These are phyloP conservation scores for Eupeodes corollae DNA, from an alignment of 1,140 invertebrate genomes.

Conservation along the genomic window DNA sequence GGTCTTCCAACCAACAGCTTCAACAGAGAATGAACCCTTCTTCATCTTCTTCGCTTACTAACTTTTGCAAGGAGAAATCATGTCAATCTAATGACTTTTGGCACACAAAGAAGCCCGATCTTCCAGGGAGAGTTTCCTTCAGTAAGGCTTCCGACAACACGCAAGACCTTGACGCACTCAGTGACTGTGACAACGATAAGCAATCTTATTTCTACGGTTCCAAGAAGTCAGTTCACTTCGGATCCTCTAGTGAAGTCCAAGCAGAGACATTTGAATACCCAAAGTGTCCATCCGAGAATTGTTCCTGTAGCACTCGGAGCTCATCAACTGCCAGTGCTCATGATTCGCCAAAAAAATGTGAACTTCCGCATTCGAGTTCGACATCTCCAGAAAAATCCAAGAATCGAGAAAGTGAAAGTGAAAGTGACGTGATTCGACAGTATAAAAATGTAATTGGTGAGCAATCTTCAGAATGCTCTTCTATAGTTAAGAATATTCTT, in stretches of 20 bases:
- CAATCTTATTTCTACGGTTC: conserved; percentile 5
- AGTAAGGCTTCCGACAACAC: conserved; percentile 17
- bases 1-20: no score
- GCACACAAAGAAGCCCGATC: conserved; percentile 23
- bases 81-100: no score
- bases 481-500: conserved; percentile 8
- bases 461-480: conserved; percentile 6
- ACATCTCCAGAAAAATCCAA: no score
- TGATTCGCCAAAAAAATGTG: conserved; percentile 6
- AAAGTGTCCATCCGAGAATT: conserved; percentile 32
- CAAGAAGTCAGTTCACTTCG: conserved; percentile 31
- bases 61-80: no score
- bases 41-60: no score
- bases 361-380: background rate
- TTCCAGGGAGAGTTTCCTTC: conserved; percentile 33
- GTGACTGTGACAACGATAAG: conserved; percentile 32
- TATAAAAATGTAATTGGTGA: conserved; percentile 24
- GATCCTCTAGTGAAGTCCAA: conserved; percentile 14
- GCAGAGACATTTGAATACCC: conserved; percentile 33
- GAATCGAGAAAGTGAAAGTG: conserved; percentile 9
- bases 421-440: conserved; percentile 27
- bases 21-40: no score
- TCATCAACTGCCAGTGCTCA: conserved; percentile 26
- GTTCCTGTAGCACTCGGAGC: conserved; percentile 28
- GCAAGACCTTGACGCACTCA: conserved; percentile 16